Conservation (phyloP, 2,888 invertebrate species). For the Microplitis manilae region DNA sequence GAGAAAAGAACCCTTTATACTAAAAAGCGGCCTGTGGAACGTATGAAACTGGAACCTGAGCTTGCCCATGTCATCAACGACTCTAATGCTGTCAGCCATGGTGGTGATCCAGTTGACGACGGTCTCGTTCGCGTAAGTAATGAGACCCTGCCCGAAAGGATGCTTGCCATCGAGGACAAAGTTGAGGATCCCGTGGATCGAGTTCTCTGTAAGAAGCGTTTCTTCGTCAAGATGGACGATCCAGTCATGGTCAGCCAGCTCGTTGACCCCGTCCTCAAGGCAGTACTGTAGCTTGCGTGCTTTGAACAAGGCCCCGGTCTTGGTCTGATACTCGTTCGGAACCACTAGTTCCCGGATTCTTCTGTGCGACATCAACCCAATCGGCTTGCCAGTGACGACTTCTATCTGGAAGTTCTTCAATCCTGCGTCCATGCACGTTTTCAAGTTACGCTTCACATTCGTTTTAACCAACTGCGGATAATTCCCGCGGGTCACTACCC, state of each 20-base stretch:
- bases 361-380: slow-evolving; percentile 83
- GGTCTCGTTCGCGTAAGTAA: slow-evolving; percentile 96
- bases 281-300: slow-evolving; percentile 96
- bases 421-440: slow-evolving; percentile 89
- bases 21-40: slow-evolving; percentile 95
- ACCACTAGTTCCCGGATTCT: slow-evolving; percentile 91
- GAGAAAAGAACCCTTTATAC: slow-evolving; percentile 98
- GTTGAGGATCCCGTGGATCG: slow-evolving; percentile 91
- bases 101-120: slow-evolving; percentile 98
- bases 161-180: slow-evolving; percentile 95
- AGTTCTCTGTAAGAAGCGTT: slow-evolving; percentile 93
- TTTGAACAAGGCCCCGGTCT: slow-evolving; percentile 94
- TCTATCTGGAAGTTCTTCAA: slow-evolving; percentile 96
- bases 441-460: slow-evolving; percentile 90
- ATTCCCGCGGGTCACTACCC: slow-evolving; percentile 95
- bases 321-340: slow-evolving; percentile 88
- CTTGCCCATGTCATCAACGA: slow-evolving; percentile 98
- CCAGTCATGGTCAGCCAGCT: slow-evolving; percentile 91
- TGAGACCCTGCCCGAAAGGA: slow-evolving; percentile 95
- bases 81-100: slow-evolving; percentile 94
- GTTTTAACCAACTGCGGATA: slow-evolving; percentile 91
- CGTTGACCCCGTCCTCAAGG: slow-evolving; percentile 90
- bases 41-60: slow-evolving; percentile 91
- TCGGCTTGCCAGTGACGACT: slow-evolving; percentile 93
- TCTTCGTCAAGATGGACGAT: slow-evolving; percentile 98